Evolutionary conservation across 2,888 invertebrate species (phyloP).

Genomic region (Macrostomum cliftonense): DNA sequence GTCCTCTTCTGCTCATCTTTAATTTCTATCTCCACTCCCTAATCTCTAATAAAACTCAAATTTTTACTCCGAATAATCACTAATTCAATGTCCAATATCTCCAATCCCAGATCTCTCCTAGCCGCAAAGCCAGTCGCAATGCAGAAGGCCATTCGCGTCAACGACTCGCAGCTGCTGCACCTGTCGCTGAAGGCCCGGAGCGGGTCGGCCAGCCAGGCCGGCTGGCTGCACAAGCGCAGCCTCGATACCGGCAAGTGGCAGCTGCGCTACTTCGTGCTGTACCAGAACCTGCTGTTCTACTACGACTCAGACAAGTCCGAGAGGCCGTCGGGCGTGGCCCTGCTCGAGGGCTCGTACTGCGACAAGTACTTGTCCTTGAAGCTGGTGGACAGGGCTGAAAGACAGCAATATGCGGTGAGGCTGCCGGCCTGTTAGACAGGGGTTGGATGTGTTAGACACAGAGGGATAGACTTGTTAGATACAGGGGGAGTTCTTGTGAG

Average conservation of each 20-base stretch:
- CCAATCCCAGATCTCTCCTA: neutral
- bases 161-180: slow-evolving; percentile 60
- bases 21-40: no score
- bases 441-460: no score
- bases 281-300: slow-evolving; percentile 70
- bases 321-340: slow-evolving; percentile 60
- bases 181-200: slow-evolving; percentile 65
- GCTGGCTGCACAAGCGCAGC: slow-evolving; percentile 64
- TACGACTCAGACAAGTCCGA: slow-evolving; percentile 63
- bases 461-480: no score
- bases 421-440: neutral
- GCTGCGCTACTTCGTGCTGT: slow-evolving; percentile 37
- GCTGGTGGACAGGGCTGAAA: slow-evolving; percentile 6
- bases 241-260: slow-evolving; percentile 75
- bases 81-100: neutral
- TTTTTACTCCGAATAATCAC: no score
- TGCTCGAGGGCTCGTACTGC: slow-evolving; percentile 66
- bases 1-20: no score
- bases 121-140: slow-evolving; percentile 39
- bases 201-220: slow-evolving; percentile 51
- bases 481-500: no score
- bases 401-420: slow-evolving; percentile 5
- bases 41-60: no score
- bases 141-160: slow-evolving; percentile 63
- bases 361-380: slow-evolving; percentile 25